phyloP scores from a whole-genome alignment of 2,888 invertebrate species.

The Sphaeridia pumilis region DNA sequence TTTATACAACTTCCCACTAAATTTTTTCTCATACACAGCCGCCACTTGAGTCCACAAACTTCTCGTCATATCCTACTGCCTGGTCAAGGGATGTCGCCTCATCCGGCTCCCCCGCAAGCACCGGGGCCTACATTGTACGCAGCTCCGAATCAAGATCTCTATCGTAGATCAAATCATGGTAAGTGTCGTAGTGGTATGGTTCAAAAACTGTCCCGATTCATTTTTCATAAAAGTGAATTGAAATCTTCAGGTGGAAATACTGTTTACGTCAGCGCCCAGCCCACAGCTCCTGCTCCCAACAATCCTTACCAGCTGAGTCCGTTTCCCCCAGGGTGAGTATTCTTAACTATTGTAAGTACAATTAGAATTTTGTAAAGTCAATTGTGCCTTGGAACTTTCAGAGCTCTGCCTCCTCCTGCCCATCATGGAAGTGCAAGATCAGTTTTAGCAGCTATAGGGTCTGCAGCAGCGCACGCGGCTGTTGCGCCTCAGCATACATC shows the following conservation, averaged over 20 bases:
- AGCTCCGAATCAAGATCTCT: conserved; percentile 30
- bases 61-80: conserved; percentile 30
- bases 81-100: conserved; percentile 30
- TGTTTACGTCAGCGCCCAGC: conserved; percentile 32
- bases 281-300: conserved; percentile 21
- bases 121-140: conserved; percentile 30
- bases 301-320: conserved; percentile 43
- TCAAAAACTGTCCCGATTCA: background rate
- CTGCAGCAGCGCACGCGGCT: conserved; percentile 38
- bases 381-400: too few relatives aligned
- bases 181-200: too few relatives aligned
- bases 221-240: conserved; percentile 4
- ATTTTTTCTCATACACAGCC: too few relatives aligned
- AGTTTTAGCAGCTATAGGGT: conserved; percentile 43
- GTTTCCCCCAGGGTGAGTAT: conserved; percentile 38
- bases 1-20: too few relatives aligned
- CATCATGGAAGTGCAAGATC: conserved; percentile 66
- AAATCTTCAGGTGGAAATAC: conserved; percentile 25
- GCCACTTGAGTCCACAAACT: conserved; percentile 34
- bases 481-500: conserved; percentile 59
- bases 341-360: background rate
- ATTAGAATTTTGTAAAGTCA: conserved; percentile 3
- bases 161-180: conserved; percentile 31
- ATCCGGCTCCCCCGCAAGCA: conserved; percentile 25
- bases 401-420: conserved; percentile 66